These are phyloP conservation scores for Ellobius talpinus DNA, from an alignment of 2,113 vertebrate species.

Conservation along the genomic window DNA sequence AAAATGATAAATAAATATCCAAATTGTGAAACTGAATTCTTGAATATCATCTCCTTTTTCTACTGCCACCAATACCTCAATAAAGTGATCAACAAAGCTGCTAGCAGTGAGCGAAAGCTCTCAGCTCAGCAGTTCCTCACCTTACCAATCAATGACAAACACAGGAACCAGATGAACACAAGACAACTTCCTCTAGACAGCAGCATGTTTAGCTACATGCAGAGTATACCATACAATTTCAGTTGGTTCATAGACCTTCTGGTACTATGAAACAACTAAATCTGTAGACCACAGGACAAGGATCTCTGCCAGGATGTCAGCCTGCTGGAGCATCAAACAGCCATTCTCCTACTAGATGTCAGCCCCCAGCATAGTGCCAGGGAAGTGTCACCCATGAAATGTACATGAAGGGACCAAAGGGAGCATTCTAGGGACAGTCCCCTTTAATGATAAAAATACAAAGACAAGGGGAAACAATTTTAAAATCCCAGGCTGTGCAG, in stretches of 20 bases:
- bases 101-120: background rate
- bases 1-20: background rate
- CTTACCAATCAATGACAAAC: background rate
- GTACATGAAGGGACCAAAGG: background rate
- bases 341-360: background rate
- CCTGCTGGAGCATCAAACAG: background rate
- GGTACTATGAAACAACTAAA: background rate
- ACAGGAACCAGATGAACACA: background rate
- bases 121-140: background rate
- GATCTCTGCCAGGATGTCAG: background rate
- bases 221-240: background rate
- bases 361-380: background rate
- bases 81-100: background rate
- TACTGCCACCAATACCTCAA: background rate
- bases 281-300: background rate
- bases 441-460: background rate
- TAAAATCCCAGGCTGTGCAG: background rate
- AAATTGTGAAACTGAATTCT: background rate
- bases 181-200: background rate
- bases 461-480: background rate
- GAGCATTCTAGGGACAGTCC: background rate
- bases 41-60: background rate
- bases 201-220: background rate
- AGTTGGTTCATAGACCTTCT: background rate
- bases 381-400: background rate